Evolutionary conservation across 2,113 vertebrate species (phyloP), one percentile per base, ranked within the genome.

Genomic region (Periophthalmus modestus): DNA sequence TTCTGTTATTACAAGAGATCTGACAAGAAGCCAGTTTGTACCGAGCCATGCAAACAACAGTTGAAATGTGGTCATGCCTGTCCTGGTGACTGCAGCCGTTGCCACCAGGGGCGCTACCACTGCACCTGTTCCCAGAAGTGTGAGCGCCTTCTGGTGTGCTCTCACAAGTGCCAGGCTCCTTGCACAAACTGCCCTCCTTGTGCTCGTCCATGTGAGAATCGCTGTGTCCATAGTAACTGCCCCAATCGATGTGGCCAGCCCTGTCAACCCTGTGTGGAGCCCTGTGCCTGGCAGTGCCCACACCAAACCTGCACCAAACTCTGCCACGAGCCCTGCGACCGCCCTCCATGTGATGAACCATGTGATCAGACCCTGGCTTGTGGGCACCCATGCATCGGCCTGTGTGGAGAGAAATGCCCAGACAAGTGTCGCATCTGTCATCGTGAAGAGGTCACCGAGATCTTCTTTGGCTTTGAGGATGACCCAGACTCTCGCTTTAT

Each of bases 341-440:
- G 96, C 9, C 95, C 91, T 1, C 95, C 95, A 0, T 98, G 97
- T 82, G 85, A 89, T 0, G 80, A 89, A 68, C 94, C 96, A 43
- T 98, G 96, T 82, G 59, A 82, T 3, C 87, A 94, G 74, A 39
- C 47, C 1, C 91, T 97, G 73, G 11, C 3, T 15, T 99, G 96
- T 14, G 93, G 95, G 10, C 97, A 98, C 78, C 94, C 90, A 0
- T 98, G 97, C 80, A 94, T 92, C 14, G 96, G 97, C 43, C 82
- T 98, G 0, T 98, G 97, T 33, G 97, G 97, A 72, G 96, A 98
- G 65, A 95, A 93, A 1, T 99, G 97, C 65, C 96, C 97, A 18
- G 79, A 72, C 18, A 95, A 95, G 88, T 99, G 97, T 81, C 95
- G 95, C 19, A 68, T 94, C 28, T 98, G 97, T 79, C 13, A 99